Percentiles rank a stretch among this genome's conserved stretches.
These are phyloP conservation scores for Ethmia dodecea DNA, from an alignment of 2,888 invertebrate genomes.

Conservation along the genomic window DNA sequence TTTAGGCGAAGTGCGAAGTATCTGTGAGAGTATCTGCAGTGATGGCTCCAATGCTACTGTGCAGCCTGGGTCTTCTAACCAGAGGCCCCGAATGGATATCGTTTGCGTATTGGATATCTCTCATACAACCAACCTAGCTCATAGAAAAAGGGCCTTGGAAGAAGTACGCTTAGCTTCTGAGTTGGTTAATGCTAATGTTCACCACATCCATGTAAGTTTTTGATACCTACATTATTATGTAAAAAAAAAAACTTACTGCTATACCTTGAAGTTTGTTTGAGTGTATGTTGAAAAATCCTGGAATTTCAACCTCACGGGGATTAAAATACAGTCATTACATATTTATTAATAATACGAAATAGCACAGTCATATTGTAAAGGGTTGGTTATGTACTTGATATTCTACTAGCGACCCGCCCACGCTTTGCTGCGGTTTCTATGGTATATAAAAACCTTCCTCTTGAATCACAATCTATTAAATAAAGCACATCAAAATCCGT, in stretches of 20 bases:
- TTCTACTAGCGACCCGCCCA: no score
- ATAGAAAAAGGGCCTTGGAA: constrained; percentile 89
- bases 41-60: constrained; percentile 74
- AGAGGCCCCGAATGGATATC: constrained; percentile 88
- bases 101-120: constrained; percentile 91
- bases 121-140: constrained; percentile 83
- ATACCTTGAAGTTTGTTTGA: background rate
- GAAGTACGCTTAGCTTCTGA: constrained; percentile 90
- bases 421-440: no score
- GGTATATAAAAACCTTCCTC: no score
- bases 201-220: constrained; percentile 87
- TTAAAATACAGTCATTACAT: no score
- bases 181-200: constrained; percentile 87
- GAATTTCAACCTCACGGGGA: no score
- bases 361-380: no score
- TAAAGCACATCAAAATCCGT: no score
- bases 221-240: background rate
- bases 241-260: background rate
- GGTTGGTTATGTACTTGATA: no score
- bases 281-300: no score
- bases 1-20: constrained; percentile 70
- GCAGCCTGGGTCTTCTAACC: constrained; percentile 54
- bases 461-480: no score
- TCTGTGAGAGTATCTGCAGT: constrained; percentile 72
- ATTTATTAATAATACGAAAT: no score